A percentile compares a stretch with the other conserved stretches of the same genome.
Conservation (phyloP, 2,888 invertebrate species). For the Escarpia spicata region DNA sequence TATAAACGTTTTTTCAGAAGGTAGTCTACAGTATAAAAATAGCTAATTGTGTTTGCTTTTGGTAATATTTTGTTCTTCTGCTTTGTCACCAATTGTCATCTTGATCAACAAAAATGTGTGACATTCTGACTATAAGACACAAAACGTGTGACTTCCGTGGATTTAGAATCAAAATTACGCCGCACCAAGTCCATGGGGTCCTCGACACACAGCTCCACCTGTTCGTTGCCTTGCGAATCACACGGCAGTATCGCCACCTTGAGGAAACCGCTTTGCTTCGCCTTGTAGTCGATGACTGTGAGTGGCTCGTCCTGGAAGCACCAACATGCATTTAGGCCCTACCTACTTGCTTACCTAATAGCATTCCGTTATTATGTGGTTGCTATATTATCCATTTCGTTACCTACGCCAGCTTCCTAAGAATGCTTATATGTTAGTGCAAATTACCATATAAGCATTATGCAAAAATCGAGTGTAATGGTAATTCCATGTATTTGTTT, state of each 20-base stretch:
- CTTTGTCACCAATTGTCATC: neutral
- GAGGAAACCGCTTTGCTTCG: constrained; percentile 37
- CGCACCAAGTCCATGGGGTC: constrained; percentile 44
- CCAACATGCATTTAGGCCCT: neutral
- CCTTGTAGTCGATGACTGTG: constrained; percentile 43
- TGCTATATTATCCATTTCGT: neutral
- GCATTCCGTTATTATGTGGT: neutral
- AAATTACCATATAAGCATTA: too few relatives aligned
- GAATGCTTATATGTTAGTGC: too few relatives aligned
- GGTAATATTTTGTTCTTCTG: neutral
- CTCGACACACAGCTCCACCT: constrained; percentile 39
- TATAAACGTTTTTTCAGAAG: neutral
- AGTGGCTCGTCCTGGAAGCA: constrained; percentile 41
- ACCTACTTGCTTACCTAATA: neutral
- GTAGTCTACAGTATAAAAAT: neutral
- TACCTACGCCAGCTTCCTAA: too few relatives aligned
- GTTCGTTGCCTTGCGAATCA: constrained; percentile 38
- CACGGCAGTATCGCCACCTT: constrained; percentile 41
- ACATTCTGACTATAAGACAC: neutral
- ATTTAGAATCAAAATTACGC: neutral
- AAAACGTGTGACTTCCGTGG: neutral
- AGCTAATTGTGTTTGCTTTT: neutral
- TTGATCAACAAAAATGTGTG: neutral
- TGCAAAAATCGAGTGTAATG: too few relatives aligned
- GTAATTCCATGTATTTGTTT: too few relatives aligned